These are phyloP conservation scores for Acanthiza pusilla DNA, from an alignment of 2,797 vertebrate species.

Conservation along the genomic window DNA sequence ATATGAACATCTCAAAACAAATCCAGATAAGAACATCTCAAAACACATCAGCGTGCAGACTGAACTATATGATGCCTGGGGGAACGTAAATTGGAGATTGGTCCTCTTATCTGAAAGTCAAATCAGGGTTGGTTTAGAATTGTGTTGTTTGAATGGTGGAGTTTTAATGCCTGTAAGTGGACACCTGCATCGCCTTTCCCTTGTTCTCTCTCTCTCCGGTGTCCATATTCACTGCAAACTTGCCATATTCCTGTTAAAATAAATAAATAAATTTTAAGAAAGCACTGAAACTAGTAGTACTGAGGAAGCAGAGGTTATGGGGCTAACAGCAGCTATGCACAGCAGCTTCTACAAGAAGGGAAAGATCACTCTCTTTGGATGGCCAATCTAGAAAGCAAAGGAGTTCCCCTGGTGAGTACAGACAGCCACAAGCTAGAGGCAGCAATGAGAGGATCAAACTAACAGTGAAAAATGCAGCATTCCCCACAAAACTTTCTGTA, in stretches of 20 bases:
- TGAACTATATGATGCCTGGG: background rate
- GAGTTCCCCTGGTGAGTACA: background rate
- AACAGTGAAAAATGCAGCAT: background rate
- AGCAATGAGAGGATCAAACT: background rate
- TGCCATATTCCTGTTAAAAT: background rate
- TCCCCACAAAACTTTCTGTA: background rate
- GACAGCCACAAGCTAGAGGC: background rate
- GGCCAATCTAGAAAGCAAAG: background rate
- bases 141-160: background rate
- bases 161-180: background rate
- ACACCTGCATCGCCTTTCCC: background rate
- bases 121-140: background rate
- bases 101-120: background rate
- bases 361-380: background rate
- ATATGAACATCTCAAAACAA: background rate
- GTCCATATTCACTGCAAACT: background rate
- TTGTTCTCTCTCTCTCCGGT: background rate
- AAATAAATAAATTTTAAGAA: background rate
- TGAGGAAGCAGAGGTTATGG: background rate
- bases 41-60: background rate
- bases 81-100: fast-evolving
- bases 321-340: background rate
- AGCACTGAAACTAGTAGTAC: background rate
- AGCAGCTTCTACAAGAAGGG: background rate
- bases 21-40: background rate